A percentile compares a stretch with the other conserved stretches of the same genome.
Conservation (phyloP, 2,797 vertebrate genomes). For the Sphenodon punctatus region DNA sequence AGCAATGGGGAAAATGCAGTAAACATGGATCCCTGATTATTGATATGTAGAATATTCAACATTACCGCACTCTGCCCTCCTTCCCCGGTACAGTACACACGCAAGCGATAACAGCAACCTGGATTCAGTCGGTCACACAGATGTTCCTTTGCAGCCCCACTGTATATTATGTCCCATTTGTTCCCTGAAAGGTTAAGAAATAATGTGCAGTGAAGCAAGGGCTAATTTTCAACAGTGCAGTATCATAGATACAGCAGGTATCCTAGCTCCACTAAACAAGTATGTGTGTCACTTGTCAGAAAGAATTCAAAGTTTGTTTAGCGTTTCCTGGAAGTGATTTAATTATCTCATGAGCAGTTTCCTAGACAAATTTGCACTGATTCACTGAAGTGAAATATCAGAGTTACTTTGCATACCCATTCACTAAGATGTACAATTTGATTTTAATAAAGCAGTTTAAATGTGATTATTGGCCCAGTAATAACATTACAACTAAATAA, state of each 20-base stretch:
- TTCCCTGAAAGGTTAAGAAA: conserved; percentile 77
- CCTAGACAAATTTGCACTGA: conserved; percentile 31
- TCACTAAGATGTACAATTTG: conserved; percentile 41
- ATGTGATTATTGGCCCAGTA: conserved; percentile 46
- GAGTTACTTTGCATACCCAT: conserved; percentile 23
- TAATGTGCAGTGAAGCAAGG: conserved; percentile 36
- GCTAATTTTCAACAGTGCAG: conserved; percentile 27
- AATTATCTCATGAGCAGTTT: conserved; percentile 26
- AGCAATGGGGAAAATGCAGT: no score
- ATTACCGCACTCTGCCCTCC: conserved; percentile 94
- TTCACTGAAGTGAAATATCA: conserved; percentile 38
- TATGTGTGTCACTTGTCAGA: conserved; percentile 29
- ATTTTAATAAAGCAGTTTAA: conserved; percentile 57
- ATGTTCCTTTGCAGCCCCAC: conserved; percentile 84
- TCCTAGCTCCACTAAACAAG: conserved; percentile 28
- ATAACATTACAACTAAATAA: conserved; percentile 43
- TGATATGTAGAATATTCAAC: background rate
- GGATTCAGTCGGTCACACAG: conserved; percentile 91
- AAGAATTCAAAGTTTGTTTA: conserved; percentile 29
- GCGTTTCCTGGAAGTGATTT: conserved; percentile 58
- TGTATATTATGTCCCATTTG: conserved; percentile 90
- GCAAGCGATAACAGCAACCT: conserved; percentile 87
- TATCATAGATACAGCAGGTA: conserved; percentile 41
- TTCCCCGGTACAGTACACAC: conserved; percentile 89
- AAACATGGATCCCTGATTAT: no score